A percentile compares a stretch with the other conserved stretches of the same genome.
phyloP scores from a whole-genome alignment of 1,140 invertebrate species.

The Listronotus bonariensis region DNA sequence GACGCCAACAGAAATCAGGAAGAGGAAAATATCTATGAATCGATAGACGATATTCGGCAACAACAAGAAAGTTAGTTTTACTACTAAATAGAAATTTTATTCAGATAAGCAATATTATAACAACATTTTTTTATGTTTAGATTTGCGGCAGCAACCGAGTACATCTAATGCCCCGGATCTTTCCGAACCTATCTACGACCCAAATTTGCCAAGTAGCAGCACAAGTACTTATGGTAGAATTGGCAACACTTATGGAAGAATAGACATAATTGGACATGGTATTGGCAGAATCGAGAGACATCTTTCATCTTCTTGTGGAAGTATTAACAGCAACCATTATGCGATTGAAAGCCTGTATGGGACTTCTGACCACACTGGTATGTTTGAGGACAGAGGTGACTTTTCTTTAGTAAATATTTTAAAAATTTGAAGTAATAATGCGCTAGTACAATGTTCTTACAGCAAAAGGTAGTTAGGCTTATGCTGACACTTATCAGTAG shows the following conservation, averaged over 20 bases:
- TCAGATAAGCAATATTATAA: too few species aligned
- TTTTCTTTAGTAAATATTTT: too few species aligned
- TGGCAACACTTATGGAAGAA: constrained; percentile 60
- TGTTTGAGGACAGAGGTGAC: neutral
- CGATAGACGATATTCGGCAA: constrained; percentile 58
- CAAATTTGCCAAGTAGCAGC: constrained; percentile 47
- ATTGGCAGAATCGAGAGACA: constrained; percentile 63
- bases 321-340: constrained; percentile 58
- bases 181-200: constrained; percentile 43
- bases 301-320: constrained; percentile 62
- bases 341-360: constrained; percentile 50
- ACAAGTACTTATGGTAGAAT: constrained; percentile 52
- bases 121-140: neutral
- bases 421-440: too few species aligned
- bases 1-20: constrained; percentile 52
- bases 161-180: constrained; percentile 23
- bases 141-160: constrained; percentile 22
- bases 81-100: too few species aligned
- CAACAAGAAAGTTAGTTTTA: constrained; percentile 36
- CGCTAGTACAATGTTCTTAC: too few species aligned
- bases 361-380: constrained; percentile 45
- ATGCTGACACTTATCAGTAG: too few species aligned
- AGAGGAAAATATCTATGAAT: constrained; percentile 61
- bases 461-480: too few species aligned
- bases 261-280: constrained; percentile 60